Conservation (phyloP, 2,888 invertebrate species). For the Phymatocera aterrima region DNA sequence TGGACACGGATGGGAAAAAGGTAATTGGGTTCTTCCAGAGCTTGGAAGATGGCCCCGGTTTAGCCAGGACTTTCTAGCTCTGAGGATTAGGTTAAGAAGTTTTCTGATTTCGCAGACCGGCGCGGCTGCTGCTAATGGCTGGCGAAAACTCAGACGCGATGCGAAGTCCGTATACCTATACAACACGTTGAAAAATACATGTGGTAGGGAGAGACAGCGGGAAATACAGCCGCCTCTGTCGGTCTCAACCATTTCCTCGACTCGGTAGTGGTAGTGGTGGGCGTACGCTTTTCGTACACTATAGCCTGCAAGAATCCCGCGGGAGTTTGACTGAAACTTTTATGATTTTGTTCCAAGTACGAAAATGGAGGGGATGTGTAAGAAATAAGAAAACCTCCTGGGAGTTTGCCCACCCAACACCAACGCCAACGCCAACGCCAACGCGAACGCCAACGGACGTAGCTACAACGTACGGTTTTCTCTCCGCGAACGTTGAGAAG, state of each 20-base stretch:
- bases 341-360: conserved; percentile 61
- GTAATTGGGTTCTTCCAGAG: conserved; percentile 40
- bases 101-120: conserved; percentile 62
- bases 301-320: conserved; percentile 16
- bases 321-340: conserved; percentile 60
- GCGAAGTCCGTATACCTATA: not conserved
- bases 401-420: not conserved
- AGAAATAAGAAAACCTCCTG: not conserved
- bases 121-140: conserved; percentile 59
- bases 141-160: conserved; percentile 51
- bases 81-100: conserved; percentile 59
- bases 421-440: not conserved
- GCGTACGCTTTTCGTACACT: no score
- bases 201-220: not conserved
- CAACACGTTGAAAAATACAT: not conserved
- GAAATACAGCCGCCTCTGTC: conserved; percentile 1
- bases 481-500: conserved; percentile 14
- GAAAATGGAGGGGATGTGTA: conserved; percentile 27
- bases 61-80: conserved; percentile 24
- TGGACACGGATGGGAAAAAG: conserved; percentile 14
- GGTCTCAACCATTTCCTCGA: conserved; percentile 7
- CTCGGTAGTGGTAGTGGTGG: not conserved
- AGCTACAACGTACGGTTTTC: no score
- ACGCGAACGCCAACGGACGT: no score
- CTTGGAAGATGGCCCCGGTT: conserved; percentile 23